phyloP scores from a whole-genome alignment of 53 echinoderm and acorn worm genomes.

The Henricia sp. region DNA sequence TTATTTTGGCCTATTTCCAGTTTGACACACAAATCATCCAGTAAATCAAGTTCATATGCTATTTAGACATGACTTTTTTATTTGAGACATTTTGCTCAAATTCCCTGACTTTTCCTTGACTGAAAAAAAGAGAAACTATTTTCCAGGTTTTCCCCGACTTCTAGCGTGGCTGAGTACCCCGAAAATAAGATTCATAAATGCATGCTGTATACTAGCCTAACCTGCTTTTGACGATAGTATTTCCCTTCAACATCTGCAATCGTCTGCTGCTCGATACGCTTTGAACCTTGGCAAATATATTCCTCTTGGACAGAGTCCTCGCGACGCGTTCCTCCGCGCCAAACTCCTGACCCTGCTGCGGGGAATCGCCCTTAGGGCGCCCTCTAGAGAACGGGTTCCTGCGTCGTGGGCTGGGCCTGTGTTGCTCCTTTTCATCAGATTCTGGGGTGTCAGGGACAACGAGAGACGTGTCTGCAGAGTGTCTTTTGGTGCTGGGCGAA shows the following conservation, averaged over 20 bases:
- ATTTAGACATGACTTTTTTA: too few species aligned
- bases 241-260: constrained; percentile 33
- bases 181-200: too few species aligned
- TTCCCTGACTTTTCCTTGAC: too few species aligned
- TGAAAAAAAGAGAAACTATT: too few species aligned
- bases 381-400: constrained; percentile 32
- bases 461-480: background rate
- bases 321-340: constrained; percentile 28
- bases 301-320: constrained; percentile 27
- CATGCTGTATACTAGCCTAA: too few species aligned
- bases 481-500: constrained; percentile 28
- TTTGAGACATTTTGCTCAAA: too few species aligned
- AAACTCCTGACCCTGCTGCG: constrained; percentile 10
- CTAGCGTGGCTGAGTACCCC: too few species aligned
- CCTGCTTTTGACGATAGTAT: constrained; percentile 41
- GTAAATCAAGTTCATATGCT: too few species aligned
- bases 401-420: background rate
- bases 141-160: too few species aligned
- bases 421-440: constrained; percentile 28
- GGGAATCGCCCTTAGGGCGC: background rate
- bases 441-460: constrained; percentile 56
- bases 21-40: too few species aligned
- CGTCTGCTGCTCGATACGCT: background rate
- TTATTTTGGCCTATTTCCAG: too few species aligned
- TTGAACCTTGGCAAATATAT: constrained; percentile 45